Conservation (phyloP, 1,140 invertebrate genomes). For the Atopsyche davidsoni region DNA sequence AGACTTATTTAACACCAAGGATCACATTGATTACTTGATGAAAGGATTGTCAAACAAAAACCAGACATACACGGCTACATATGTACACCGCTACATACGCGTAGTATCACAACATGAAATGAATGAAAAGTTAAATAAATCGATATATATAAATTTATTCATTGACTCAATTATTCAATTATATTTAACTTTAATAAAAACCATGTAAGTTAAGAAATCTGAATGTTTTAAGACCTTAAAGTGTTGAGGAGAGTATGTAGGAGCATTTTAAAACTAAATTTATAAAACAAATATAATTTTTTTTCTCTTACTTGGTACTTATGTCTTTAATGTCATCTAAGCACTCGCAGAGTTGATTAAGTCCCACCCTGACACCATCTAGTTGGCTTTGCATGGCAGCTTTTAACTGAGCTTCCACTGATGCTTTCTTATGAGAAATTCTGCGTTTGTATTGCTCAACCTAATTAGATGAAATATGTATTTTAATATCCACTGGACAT, state of each 20-base stretch:
- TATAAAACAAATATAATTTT: conserved; percentile 14
- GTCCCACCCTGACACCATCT: conserved; percentile 89
- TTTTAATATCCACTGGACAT: background rate
- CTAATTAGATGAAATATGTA: conserved; percentile 34
- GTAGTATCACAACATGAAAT: too few relatives aligned
- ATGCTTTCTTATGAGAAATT: conserved; percentile 80
- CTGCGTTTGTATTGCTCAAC: conserved; percentile 80
- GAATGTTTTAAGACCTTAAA: too few relatives aligned
- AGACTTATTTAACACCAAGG: too few relatives aligned
- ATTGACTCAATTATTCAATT: background rate
- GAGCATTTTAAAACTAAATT: conserved; percentile 3
- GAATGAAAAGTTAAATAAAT: too few relatives aligned
- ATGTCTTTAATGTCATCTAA: conserved; percentile 81
- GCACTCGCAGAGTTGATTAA: conserved; percentile 83
- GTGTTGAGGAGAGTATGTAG: conserved; percentile 11
- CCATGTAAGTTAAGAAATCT: too few relatives aligned
- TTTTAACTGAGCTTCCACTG: conserved; percentile 94
- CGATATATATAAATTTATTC: too few relatives aligned
- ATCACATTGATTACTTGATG: too few relatives aligned
- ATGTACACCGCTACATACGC: too few relatives aligned
- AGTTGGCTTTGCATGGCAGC: conserved; percentile 98
- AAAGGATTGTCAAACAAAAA: too few relatives aligned
- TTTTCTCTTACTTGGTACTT: conserved; percentile 39
- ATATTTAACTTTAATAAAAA: too few relatives aligned
- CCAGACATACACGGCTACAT: too few relatives aligned